Evolutionary conservation across 2,797 vertebrate genomes (phyloP), one percentile per base, ranked within the genome.

Genomic region (Sebastes vulpes): DNA sequence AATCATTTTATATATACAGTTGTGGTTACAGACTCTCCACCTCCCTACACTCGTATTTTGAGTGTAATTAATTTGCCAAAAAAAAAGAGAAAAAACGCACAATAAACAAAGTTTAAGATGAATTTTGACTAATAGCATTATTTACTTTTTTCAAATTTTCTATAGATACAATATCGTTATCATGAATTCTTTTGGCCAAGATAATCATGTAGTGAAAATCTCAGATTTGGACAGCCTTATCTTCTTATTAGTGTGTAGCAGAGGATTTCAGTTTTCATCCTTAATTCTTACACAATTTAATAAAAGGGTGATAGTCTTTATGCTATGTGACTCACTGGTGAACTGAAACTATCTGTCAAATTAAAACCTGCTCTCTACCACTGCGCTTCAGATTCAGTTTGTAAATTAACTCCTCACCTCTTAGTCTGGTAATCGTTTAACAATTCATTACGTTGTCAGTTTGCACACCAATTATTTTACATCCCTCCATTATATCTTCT

Each of bases 371-470:
- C 50, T 28, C 21, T 14, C 23, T 54, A 42, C 32, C 18, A 18
- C 48, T 42, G 32, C 20, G 50, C n/a, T 28, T 50, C 14, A 25
- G 25, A 60, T 68, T 65, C 20, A 76, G 31, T 74, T 72, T 74
- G 4, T 5, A 61, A 70, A 52, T 59, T 12, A 79, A 73, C 56
- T 59, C 10, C 21, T 77, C 64, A 73, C 42, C 71, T 65, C 63
- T 54, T 12, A 50, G 48, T 8, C 38, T 38, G 12, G n/a, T n/a
- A 65, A 42, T n/a, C 0, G 0, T 71, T 84, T 71, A 52, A 65
- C 23, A 68, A 20, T 57, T 31, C 28, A 67, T 48, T 65, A 56
- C 25, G 58, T 26, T 61, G 50, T 38, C 46, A 66, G 58, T 53
- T 69, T 42, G 7, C 10, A 14, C 25, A 6, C 20, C 5, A 31